phyloP scores from a whole-genome alignment of 2,113 vertebrate genomes.

The Oriolus oriolus region DNA sequence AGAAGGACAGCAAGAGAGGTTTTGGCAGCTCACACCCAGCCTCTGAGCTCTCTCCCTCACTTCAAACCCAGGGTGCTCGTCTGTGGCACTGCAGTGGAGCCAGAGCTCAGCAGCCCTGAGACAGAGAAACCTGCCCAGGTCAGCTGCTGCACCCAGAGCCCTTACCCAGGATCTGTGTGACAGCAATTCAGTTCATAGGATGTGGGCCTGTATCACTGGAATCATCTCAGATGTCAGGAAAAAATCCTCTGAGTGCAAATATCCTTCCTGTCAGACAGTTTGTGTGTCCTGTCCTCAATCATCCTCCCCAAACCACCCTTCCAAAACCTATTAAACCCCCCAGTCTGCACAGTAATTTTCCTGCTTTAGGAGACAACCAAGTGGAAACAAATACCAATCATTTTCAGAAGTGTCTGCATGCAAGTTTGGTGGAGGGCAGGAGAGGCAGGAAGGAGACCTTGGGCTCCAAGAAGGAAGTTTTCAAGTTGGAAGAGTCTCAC shows the following conservation, averaged over 20 bases:
- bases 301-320: background rate
- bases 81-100: background rate
- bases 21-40: background rate
- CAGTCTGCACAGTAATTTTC: background rate
- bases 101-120: background rate
- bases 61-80: background rate
- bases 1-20: background rate
- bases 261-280: background rate
- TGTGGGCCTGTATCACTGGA: background rate
- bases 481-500: background rate
- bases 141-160: background rate
- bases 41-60: background rate
- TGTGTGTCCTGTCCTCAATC: background rate
- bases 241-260: background rate
- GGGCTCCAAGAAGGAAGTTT: background rate
- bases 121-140: background rate
- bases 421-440: background rate
- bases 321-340: background rate
- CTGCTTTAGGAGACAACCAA: background rate
- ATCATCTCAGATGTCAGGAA: background rate
- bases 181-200: background rate
- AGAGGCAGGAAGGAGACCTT: background rate
- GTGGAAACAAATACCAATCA: background rate
- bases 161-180: background rate
- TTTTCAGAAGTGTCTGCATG: background rate